phyloP scores from a whole-genome alignment of 1,140 invertebrate genomes.

The Drosophila eugracilis region DNA sequence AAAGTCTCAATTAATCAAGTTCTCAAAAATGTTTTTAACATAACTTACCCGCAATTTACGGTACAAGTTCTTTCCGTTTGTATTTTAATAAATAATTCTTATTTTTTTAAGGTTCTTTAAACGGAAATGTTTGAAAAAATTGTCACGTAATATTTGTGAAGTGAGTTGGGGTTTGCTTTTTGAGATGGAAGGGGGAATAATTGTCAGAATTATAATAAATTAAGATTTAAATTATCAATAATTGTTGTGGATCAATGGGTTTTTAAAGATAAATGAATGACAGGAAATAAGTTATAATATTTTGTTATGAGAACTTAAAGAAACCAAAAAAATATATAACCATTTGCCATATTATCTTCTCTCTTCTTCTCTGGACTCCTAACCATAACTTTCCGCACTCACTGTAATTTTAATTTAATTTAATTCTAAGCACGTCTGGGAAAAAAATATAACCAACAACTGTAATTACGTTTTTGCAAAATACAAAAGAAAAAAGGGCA shows the following conservation, averaged over 20 bases:
- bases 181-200: neutral
- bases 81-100: constrained; percentile 33
- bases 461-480: constrained; percentile 66
- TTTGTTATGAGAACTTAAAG: too few species aligned
- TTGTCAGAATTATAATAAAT: neutral
- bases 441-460: constrained; percentile 56
- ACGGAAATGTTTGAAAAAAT: constrained; percentile 33
- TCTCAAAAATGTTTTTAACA: constrained; percentile 16
- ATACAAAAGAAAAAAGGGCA: constrained; percentile 30
- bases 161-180: neutral
- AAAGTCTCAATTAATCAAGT: constrained; percentile 36
- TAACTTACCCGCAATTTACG: constrained; percentile 52
- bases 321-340: too few species aligned
- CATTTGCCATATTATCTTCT: constrained; percentile 22
- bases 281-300: neutral
- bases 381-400: constrained; percentile 24
- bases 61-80: constrained; percentile 47
- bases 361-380: neutral
- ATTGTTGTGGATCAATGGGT: neutral
- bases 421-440: constrained; percentile 73
- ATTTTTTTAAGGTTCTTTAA: constrained; percentile 40
- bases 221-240: neutral
- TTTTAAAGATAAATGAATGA: neutral
- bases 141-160: constrained; percentile 48
- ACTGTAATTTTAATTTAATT: constrained; percentile 73